phyloP scores from a whole-genome alignment of 2,888 invertebrate species.

The Volucella inflata region DNA sequence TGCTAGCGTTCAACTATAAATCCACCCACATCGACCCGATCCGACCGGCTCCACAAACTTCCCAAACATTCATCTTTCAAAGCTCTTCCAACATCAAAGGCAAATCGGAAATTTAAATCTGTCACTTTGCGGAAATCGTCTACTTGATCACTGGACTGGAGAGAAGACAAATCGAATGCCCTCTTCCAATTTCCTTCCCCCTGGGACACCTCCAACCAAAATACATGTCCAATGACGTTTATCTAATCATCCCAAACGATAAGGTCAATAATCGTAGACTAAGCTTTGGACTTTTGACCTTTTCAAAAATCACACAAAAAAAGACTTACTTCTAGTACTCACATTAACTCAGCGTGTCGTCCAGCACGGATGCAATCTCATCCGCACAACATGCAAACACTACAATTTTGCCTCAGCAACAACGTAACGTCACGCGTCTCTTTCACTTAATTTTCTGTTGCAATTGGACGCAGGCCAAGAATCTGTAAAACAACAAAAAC shows the following conservation, averaged over 20 bases:
- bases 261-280: slow-evolving; percentile 18
- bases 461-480: slow-evolving; percentile 68
- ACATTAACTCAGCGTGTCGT: slow-evolving; percentile 35
- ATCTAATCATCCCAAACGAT: not conserved
- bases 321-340: slow-evolving; percentile 45
- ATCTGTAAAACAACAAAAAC: slow-evolving; percentile 59
- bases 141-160: slow-evolving; percentile 15
- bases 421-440: slow-evolving; percentile 73
- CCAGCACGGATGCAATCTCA: slow-evolving; percentile 62
- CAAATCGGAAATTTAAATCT: slow-evolving; percentile 22
- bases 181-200: slow-evolving; percentile 9
- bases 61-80: not conserved
- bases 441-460: slow-evolving; percentile 72
- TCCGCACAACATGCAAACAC: slow-evolving; percentile 41
- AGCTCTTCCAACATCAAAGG: slow-evolving; percentile 14
- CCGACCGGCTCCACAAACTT: not conserved
- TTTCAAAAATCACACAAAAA: slow-evolving; percentile 7
- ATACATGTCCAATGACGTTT: slow-evolving; percentile 16
- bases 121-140: slow-evolving; percentile 8
- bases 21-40: not conserved
- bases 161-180: not conserved
- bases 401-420: slow-evolving; percentile 47
- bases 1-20: not conserved
- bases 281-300: slow-evolving; percentile 32
- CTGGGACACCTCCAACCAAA: not conserved